These are phyloP conservation scores for Cylloceria caligata DNA, from an alignment of 2,888 invertebrate genomes.

Conservation along the genomic window DNA sequence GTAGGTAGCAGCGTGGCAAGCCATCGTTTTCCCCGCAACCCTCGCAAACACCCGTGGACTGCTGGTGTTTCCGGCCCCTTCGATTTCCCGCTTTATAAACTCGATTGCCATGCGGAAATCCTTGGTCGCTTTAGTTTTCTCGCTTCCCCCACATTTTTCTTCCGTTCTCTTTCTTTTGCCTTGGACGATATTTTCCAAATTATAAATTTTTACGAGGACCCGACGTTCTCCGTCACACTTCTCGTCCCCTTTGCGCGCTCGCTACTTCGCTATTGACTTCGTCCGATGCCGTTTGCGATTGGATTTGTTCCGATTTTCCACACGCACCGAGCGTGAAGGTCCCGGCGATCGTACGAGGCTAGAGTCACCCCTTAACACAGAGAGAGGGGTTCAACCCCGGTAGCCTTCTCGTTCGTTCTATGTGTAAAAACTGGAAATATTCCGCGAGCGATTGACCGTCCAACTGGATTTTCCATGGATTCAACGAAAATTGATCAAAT, in stretches of 20 bases:
- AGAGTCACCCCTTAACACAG: slow-evolving; percentile 55
- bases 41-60: slow-evolving; percentile 29
- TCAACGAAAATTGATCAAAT: slow-evolving; percentile 36
- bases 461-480: slow-evolving; percentile 35
- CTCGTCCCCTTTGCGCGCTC: slow-evolving; percentile 49
- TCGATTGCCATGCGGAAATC: slow-evolving; percentile 79
- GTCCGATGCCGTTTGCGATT: slow-evolving; percentile 74
- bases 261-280: slow-evolving; percentile 55
- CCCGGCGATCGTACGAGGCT: slow-evolving; percentile 38
- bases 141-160: slow-evolving; percentile 53
- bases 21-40: slow-evolving; percentile 30
- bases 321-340: slow-evolving; percentile 73
- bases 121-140: slow-evolving; percentile 66
- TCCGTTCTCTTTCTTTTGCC: slow-evolving; percentile 44
- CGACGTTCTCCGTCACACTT: slow-evolving; percentile 53
- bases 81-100: slow-evolving; percentile 85
- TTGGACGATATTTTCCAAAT: slow-evolving; percentile 83
- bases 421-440: slow-evolving; percentile 45
- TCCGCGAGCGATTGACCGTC: slow-evolving; percentile 57
- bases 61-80: slow-evolving; percentile 75
- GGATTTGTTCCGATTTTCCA: slow-evolving; percentile 82
- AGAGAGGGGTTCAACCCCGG: background rate
- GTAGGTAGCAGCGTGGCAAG: slow-evolving; percentile 71
- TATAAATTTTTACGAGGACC: slow-evolving; percentile 84
- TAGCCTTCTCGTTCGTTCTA: slow-evolving; percentile 20